Conservation (phyloP, 2,113 vertebrate genomes). For the Castor canadensis region DNA sequence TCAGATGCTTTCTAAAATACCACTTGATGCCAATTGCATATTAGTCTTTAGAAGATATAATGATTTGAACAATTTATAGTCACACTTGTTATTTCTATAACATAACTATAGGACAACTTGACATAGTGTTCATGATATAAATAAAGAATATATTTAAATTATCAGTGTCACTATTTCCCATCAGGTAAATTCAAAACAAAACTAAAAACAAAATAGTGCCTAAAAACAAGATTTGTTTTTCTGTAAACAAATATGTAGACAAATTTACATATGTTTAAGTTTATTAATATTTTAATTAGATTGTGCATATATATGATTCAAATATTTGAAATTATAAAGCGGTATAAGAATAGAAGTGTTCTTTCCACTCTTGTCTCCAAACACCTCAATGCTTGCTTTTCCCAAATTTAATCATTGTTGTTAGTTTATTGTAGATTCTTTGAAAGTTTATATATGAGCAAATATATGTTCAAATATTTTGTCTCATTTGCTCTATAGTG, state of each 20-base stretch:
- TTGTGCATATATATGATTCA: neutral
- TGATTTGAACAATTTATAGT: neutral
- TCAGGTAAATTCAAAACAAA: neutral
- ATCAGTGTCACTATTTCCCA: neutral
- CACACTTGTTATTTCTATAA: neutral
- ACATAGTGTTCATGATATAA: neutral
- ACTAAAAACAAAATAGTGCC: neutral
- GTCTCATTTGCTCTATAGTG: neutral
- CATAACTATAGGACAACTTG: neutral
- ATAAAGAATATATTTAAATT: neutral
- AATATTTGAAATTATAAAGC: slow-evolving; percentile 20
- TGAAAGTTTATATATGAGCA: neutral
- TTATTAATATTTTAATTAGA: neutral
- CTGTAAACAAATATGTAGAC: too few relatives aligned
- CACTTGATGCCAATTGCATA: neutral
- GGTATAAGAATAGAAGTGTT: neutral
- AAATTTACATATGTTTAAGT: neutral
- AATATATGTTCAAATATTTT: neutral
- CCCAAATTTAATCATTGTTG: neutral
- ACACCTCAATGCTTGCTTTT: neutral
- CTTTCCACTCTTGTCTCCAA: neutral
- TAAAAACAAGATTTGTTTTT: neutral
- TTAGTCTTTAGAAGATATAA: neutral
- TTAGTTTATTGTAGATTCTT: neutral
- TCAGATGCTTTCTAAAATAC: slow-evolving; percentile 25